Evolutionary conservation across 2,113 vertebrate genomes (phyloP), one percentile per base, ranked within the genome.

Genomic region (Butorides virescens): DNA sequence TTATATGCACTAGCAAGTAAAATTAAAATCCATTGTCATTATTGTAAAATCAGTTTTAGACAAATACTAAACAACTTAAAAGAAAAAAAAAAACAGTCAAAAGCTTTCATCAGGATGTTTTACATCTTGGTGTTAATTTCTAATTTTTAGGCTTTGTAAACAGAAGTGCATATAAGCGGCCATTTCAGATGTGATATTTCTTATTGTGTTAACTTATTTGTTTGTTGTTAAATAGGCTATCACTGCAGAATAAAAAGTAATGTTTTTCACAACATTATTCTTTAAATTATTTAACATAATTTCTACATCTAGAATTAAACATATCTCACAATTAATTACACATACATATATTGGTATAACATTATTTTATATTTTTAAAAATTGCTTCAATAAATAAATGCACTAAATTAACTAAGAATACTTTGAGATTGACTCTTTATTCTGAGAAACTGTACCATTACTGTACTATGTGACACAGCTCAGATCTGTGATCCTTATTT

Each of bases 121-220:
- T 36, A 49, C 3, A 44, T 62, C 26, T 62, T 86, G 32, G 6
- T 75, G 8, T 53, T 79, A 59, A 49, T 83, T 83, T 83, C 19
- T n/a, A 68, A 59, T 49, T 36, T 9, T 2, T 52, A 70, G 7
- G 21, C 6, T 65, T 85, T 42, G 9, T 30, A n/a, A 85, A 53
- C 2, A 42, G 34, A 58, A 46, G 3, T 26, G 5, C 7, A 58
- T 22, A 2, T 42, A 72, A n/a, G 3, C 13, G 14, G 5, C 2
- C 10, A 52, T 81, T 90, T 77, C 26, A 61, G 25, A 47, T 42
- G 2, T 42, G 19, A 42, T 21, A 68, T 32, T 80, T 86, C 2
- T 70, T 76, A 39, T 62, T 58, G 80, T 65, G 46, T 34, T 86
- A 7, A 39, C 7, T 52, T 42, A n/a, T 49, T 36, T 44, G 1